phyloP scores from a whole-genome alignment of 1,140 invertebrate species.

The Samia ricini region DNA sequence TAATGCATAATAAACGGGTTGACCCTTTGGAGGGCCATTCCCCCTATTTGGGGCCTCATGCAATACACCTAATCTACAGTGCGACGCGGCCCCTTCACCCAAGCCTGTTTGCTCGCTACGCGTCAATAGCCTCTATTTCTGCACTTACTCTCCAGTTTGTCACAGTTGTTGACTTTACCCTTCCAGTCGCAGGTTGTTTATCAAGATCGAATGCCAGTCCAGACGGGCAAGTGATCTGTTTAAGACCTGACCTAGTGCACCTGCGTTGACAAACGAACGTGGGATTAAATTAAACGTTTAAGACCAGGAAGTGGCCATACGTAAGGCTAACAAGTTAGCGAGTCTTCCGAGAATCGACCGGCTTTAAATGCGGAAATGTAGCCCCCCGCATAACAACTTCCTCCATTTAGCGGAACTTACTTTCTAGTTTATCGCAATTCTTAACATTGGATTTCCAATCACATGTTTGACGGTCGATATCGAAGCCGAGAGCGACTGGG shows the following conservation, averaged over 20 bases:
- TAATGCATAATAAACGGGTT: slow-evolving; percentile 50
- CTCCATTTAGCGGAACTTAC: slow-evolving; percentile 83
- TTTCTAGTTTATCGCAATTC: slow-evolving; percentile 95
- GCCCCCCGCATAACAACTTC: slow-evolving; percentile 66
- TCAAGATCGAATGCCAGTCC: slow-evolving; percentile 97
- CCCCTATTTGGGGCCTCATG: slow-evolving; percentile 67
- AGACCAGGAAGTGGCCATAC: slow-evolving; percentile 58
- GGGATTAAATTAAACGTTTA: slow-evolving; percentile 54
- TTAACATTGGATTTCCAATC: slow-evolving; percentile 97
- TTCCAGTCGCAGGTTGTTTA: slow-evolving; percentile 99
- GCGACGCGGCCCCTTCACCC: slow-evolving; percentile 72
- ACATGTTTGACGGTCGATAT: slow-evolving; percentile 96
- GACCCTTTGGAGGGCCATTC: slow-evolving; percentile 45
- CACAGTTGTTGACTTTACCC: slow-evolving; percentile 97
- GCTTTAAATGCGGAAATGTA: slow-evolving; percentile 43
- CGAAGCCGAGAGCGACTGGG: slow-evolving; percentile 94
- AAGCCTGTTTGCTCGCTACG: slow-evolving; percentile 71
- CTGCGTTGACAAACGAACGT: slow-evolving; percentile 79
- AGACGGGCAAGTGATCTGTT: slow-evolving; percentile 95
- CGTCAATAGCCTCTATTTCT: slow-evolving; percentile 71
- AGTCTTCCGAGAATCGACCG: slow-evolving; percentile 24
- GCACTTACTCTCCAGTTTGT: slow-evolving; percentile 96
- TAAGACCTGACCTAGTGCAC: slow-evolving; percentile 95
- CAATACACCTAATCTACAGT: slow-evolving; percentile 72
- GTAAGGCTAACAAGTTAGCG: slow-evolving; percentile 46